Base-by-base conservation (phyloP, 2,797 vertebrate genomes). In the Sebastes diploproa region DNA sequence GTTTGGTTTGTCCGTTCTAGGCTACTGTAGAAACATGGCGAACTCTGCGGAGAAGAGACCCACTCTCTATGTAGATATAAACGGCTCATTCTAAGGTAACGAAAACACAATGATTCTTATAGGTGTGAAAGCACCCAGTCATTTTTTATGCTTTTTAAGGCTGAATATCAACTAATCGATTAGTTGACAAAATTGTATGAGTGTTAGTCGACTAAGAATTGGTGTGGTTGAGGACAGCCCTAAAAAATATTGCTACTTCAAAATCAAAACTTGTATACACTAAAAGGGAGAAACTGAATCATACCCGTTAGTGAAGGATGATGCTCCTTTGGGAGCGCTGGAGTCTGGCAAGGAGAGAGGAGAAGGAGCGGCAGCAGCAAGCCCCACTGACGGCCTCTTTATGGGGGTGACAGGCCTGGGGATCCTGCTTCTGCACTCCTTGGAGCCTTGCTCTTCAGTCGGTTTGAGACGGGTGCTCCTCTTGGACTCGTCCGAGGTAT, bases 401-500 rank as follows among this genome's bases (percentile, higher is more conserved):
- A 92, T 22, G 62, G 95, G 88, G 3, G 88, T 85, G 54, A 96
- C 92, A 2, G 94, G 93, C 0, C 90, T 87, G 30, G 94, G 98
- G 84, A 99, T 98, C 78, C 96, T 96, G 91, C 98, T 99, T 86
- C 92, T 93, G 81, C 92, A 86, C 77, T 89, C 93, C 55, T 83
- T 86, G 60, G 87, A 87, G 34, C 62, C 54, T 75, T 87, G 86
- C 84, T 94, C 86, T 86, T 95, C 36, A 16, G 92, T 92, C 0
- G 87, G 68, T 64, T 89, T 90, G 12, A 92, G 90, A 58, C 89
- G 89, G 38, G 71, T 75, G 70, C 76, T 93, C 81, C 95, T 96
- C 75, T 56, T 95, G 16, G 95, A 94, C 62, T 97, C 97, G 0
- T 98, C 97, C 0, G 96, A 97, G 89, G 97, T 94, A 0, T 96